Conservation (phyloP, 2,113 vertebrate species). For the Tychaedon coryphoeus region DNA sequence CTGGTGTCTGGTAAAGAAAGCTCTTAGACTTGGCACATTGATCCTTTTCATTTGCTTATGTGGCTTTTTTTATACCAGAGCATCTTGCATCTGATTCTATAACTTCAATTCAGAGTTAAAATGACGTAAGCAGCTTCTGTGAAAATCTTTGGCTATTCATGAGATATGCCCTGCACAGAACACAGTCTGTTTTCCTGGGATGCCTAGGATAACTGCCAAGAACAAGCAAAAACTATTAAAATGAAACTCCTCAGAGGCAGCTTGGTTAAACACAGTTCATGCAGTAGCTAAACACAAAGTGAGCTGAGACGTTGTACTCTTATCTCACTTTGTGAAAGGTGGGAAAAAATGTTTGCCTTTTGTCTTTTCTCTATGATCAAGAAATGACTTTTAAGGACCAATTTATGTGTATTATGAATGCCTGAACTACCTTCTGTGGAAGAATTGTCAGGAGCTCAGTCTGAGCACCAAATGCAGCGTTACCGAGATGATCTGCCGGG, state of each 20-base stretch:
- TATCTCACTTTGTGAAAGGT: neutral
- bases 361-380: neutral
- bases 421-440: neutral
- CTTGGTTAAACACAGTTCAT: neutral
- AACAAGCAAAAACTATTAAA: neutral
- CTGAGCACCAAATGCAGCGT: neutral
- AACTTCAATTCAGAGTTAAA: neutral
- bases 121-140: neutral
- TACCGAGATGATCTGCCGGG: neutral
- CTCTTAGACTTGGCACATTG: neutral
- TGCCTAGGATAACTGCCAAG: neutral
- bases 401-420: neutral
- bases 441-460: neutral
- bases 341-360: neutral
- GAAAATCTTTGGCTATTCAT: neutral
- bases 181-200: neutral
- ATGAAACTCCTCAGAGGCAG: neutral
- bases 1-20: neutral
- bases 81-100: neutral
- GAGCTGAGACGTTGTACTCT: neutral
- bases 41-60: neutral
- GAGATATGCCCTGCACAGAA: neutral
- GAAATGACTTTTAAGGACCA: neutral
- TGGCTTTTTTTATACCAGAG: neutral
- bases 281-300: neutral